These are phyloP conservation scores for Spilogale gracilis DNA, from an alignment of 2,113 vertebrate species.

Conservation along the genomic window DNA sequence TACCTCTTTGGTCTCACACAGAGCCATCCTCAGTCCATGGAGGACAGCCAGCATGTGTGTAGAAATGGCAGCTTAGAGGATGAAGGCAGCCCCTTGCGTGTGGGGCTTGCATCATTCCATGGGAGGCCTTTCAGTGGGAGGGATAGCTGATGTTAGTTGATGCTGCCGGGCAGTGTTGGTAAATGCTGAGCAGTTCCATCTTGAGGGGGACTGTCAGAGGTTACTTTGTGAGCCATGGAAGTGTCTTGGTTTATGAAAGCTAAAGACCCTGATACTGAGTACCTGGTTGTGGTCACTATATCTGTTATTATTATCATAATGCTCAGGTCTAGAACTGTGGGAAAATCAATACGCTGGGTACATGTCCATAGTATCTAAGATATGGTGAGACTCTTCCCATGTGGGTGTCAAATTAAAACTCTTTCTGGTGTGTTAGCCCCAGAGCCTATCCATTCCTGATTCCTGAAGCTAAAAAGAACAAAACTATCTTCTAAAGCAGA, in stretches of 20 bases:
- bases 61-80: conserved; percentile 49
- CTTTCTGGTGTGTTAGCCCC: neutral
- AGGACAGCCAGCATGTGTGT: conserved; percentile 59
- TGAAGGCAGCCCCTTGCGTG: conserved; percentile 39
- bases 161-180: conserved; percentile 8
- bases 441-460: neutral
- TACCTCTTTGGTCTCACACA: conserved; percentile 63
- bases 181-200: neutral
- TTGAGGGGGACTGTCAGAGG: neutral
- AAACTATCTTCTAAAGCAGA: neutral
- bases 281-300: neutral
- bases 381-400: neutral
- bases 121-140: conserved; percentile 1
- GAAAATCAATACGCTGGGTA: neutral
- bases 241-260: neutral
- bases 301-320: neutral
- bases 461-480: neutral
- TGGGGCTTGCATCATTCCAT: neutral
- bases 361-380: neutral
- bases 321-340: neutral
- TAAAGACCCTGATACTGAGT: neutral
- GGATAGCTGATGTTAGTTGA: neutral
- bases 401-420: neutral
- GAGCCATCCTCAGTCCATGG: conserved; percentile 34
- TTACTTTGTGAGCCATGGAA: neutral